Percentiles rank a stretch among this genome's conserved stretches.
Conservation (phyloP, 64 coral and sea anemone species). For the Dendronephthya gigantea region DNA sequence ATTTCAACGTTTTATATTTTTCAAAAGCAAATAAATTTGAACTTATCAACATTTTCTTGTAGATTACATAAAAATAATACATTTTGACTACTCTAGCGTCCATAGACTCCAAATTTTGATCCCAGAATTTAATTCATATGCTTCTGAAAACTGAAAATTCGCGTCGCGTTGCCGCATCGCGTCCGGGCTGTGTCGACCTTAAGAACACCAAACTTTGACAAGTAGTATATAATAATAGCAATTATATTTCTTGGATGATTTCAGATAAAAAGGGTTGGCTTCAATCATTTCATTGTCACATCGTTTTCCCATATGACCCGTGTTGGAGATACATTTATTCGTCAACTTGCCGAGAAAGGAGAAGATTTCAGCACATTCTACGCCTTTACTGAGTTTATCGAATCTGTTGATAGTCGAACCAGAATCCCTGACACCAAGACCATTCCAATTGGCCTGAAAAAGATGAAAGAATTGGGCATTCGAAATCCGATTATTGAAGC, state of each 20-base stretch:
- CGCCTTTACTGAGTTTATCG: conserved; percentile 67
- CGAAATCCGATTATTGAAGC: conserved; percentile 43
- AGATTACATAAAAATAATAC: too few relatives aligned
- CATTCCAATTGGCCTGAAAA: conserved; percentile 42
- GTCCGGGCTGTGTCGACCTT: too few relatives aligned
- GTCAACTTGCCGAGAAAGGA: conserved; percentile 41
- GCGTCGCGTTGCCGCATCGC: too few relatives aligned
- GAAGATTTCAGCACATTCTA: conserved; percentile 56
- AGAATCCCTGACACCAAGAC: conserved; percentile 17
- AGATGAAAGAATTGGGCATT: conserved; percentile 42
- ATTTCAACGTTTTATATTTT: too few relatives aligned
- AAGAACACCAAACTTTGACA: too few relatives aligned
- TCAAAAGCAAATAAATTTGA: too few relatives aligned
- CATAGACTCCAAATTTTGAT: too few relatives aligned
- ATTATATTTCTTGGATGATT: background rate
- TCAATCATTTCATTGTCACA: conserved; percentile 61
- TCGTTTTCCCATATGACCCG: conserved; percentile 85
- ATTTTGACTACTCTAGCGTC: too few relatives aligned
- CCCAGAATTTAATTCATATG: too few relatives aligned
- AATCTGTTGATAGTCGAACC: conserved; percentile 28
- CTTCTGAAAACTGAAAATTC: too few relatives aligned
- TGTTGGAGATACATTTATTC: conserved; percentile 58
- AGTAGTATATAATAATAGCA: background rate
- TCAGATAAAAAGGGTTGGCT: conserved; percentile 63
- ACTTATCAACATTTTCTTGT: too few relatives aligned